These are phyloP conservation scores for Anadara kagoshimensis DNA, from an alignment of 1,140 invertebrate species.

Conservation along the genomic window DNA sequence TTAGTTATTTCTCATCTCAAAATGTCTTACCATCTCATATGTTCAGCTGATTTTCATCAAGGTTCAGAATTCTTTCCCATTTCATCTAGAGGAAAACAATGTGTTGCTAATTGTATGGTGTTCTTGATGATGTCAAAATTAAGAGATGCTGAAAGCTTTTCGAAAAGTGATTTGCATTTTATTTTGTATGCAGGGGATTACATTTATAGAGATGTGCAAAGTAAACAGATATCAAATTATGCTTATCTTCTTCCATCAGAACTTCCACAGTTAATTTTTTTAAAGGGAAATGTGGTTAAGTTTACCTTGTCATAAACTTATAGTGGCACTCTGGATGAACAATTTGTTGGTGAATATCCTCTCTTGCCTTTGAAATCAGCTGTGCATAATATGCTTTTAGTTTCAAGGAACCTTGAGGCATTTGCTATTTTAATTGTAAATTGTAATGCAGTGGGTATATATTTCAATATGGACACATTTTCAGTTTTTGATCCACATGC, in stretches of 20 bases:
- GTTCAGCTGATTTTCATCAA: constrained; percentile 5
- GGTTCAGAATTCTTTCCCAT: background rate
- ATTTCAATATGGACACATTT: background rate
- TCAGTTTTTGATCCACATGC: constrained; percentile 5
- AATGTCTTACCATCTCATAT: no score
- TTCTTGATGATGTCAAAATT: background rate
- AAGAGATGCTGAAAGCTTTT: background rate
- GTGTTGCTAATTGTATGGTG: constrained; percentile 1
- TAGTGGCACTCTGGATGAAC: background rate
- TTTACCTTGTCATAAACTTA: background rate
- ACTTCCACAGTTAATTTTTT: background rate
- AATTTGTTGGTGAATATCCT: background rate
- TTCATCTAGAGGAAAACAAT: background rate
- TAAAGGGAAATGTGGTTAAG: background rate
- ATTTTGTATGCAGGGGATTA: constrained; percentile 1
- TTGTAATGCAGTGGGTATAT: background rate
- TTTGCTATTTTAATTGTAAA: background rate
- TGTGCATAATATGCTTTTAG: constrained; percentile 2
- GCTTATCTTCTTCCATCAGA: background rate
- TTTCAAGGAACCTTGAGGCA: background rate
- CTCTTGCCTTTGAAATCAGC: background rate
- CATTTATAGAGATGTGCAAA: background rate
- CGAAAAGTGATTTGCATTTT: background rate
- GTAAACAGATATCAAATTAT: background rate
- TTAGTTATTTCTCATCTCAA: no score